Conservation (phyloP, 2,888 invertebrate species). For the Lasioglossum calceatum region DNA sequence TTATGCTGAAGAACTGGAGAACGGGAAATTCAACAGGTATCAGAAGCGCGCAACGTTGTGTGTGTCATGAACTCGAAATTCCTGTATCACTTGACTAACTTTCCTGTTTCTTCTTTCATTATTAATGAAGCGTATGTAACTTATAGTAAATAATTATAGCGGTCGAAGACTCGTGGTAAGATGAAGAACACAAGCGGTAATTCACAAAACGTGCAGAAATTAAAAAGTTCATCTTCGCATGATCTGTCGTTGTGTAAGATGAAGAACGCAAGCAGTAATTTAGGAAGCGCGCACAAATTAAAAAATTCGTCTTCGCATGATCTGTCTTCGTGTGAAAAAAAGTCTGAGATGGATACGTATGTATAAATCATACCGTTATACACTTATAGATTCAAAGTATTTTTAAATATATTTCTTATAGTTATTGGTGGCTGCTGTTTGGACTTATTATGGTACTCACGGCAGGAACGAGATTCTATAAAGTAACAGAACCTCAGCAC, state of each 20-base stretch:
- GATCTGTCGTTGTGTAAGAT: constrained; percentile 25
- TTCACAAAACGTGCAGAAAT: constrained; percentile 30
- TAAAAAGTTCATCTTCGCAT: constrained; percentile 19
- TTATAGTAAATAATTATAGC: background rate
- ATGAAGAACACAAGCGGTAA: constrained; percentile 39
- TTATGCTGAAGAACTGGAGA: background rate
- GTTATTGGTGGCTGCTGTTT: constrained; percentile 89
- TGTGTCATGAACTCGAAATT: background rate
- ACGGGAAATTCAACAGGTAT: constrained; percentile 5
- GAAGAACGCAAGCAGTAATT: constrained; percentile 25
- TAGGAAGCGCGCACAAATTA: constrained; percentile 24
- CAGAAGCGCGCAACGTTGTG: background rate
- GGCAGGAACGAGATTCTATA: constrained; percentile 92
- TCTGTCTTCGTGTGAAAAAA: constrained; percentile 4
- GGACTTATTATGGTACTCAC: constrained; percentile 88
- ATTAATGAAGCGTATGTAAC: background rate
- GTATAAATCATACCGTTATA: constrained; percentile 29
- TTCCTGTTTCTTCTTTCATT: background rate
- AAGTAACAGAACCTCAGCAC: constrained; percentile 96
- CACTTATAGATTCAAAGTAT: background rate
- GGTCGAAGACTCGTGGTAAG: background rate
- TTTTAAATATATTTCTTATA: constrained; percentile 71
- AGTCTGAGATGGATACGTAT: constrained; percentile 46
- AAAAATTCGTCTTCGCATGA: constrained; percentile 21
- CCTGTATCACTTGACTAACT: background rate